These are phyloP conservation scores for Jaculus jaculus DNA, from an alignment of 2,113 vertebrate genomes.

Conservation along the genomic window DNA sequence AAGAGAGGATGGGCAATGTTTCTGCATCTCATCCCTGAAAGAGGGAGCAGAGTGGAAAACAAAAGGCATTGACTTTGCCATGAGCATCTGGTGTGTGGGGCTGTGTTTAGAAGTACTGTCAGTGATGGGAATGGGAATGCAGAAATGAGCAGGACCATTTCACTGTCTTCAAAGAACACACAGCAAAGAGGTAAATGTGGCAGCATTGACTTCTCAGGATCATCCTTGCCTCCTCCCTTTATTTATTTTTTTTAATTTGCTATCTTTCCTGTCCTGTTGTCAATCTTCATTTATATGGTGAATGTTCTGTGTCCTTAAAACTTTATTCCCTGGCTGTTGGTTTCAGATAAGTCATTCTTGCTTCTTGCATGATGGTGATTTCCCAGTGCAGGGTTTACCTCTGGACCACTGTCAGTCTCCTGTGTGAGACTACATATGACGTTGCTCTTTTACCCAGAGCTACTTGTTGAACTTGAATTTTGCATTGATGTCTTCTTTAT, in stretches of 20 bases:
- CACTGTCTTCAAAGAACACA: not conserved
- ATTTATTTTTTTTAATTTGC: not conserved
- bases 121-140: not conserved
- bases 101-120: not conserved
- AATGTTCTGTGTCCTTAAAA: not conserved
- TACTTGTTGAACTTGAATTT: not conserved
- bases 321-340: not conserved
- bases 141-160: not conserved
- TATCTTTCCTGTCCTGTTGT: not conserved
- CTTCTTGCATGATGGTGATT: not conserved
- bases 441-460: rapidly evolving
- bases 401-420: not conserved
- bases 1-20: not conserved
- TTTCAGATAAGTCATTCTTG: not conserved
- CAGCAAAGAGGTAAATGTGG: not conserved
- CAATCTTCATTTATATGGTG: not conserved
- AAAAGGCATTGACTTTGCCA: not conserved
- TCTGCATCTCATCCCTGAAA: not conserved
- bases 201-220: not conserved
- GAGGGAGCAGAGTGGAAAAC: not conserved
- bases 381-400: not conserved
- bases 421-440: rapidly evolving
- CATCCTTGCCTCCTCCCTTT: too few relatives aligned
- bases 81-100: not conserved
- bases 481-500: not conserved